Base-by-base conservation (phyloP, 1,140 invertebrate genomes). In the Anastrepha obliqua region DNA sequence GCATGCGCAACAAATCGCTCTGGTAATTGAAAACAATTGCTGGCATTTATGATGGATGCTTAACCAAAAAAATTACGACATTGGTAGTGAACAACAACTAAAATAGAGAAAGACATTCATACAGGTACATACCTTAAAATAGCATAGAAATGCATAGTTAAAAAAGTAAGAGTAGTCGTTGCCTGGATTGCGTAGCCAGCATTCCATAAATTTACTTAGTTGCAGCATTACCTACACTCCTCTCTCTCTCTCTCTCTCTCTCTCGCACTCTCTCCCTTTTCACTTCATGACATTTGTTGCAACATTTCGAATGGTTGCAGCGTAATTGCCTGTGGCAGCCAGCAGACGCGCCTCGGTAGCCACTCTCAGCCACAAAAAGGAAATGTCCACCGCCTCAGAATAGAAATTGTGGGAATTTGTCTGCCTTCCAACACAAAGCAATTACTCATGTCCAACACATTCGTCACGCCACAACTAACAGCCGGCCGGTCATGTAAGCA, bases 361-460 rank as follows among this genome's bases (percentile, higher is more conserved):
- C 74, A 81, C 17, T 81, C 17, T 15, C 74, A 55, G 7, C 47
- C n/a, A 81, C 55, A 58, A 81, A 81, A 81, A 55, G n/a, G 74
- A 81, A 81, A 81, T 81, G 74, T 55, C 17, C 47, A 81, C 15
- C 47, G 74, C 2, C 2, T 29, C n/a, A 5, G 11, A 58, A 47
- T 78, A 6, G 47, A 0, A 55, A 81, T 20, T 74, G 15, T 74
- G 67, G 15, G 42, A 44, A 13, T 70, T 42, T 47, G 39, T 74
- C 42, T 74, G 5, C 13, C 20, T 11, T 39, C 29, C 29, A 44
- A 74, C 42, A 47, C 70, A 74, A 81, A 55, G 47, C 74, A 81
- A 55, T 81, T 81, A 81, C 74, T 81, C 47, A 81, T 81, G 74
- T 81, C 74, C 74, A n/a, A 81, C 47, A 81, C 44, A 81, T 81